A percentile compares a stretch with the other conserved stretches of the same genome.
phyloP scores from a whole-genome alignment of 1,140 invertebrate genomes.

The Coptotermes formosanus region DNA sequence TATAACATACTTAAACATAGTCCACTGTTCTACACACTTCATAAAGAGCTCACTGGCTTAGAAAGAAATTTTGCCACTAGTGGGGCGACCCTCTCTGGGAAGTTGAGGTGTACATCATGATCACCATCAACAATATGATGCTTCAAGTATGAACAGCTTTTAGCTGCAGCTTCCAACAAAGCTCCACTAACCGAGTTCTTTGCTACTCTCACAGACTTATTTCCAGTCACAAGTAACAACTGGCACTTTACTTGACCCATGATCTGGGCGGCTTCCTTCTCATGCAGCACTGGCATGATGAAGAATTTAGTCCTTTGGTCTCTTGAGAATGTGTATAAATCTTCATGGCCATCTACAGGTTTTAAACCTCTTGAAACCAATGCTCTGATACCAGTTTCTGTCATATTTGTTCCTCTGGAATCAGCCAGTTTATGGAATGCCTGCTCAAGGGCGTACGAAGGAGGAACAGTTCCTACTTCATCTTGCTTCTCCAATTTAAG shows the following conservation, averaged over 20 bases:
- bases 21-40: neutral
- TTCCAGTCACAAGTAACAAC: slow-evolving; percentile 43
- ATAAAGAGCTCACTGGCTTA: slow-evolving; percentile 1
- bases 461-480: slow-evolving; percentile 38
- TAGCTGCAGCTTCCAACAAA: neutral
- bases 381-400: slow-evolving; percentile 49
- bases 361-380: slow-evolving; percentile 51
- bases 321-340: slow-evolving; percentile 45
- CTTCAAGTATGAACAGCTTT: slow-evolving; percentile 39
- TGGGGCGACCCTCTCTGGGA: slow-evolving; percentile 54
- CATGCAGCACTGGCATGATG: neutral
- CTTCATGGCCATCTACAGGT: neutral
- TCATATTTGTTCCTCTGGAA: slow-evolving; percentile 43
- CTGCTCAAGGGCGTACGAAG: slow-evolving; percentile 52
- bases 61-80: slow-evolving; percentile 48
- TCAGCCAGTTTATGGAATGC: slow-evolving; percentile 48
- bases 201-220: slow-evolving; percentile 34
- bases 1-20: too few relatives aligned
- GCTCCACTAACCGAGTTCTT: neutral
- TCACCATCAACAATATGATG: slow-evolving; percentile 53
- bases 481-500: slow-evolving; percentile 41
- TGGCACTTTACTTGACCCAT: slow-evolving; percentile 40
- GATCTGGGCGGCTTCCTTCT: slow-evolving; percentile 4
- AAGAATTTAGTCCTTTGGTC: slow-evolving; percentile 44
- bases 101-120: slow-evolving; percentile 64